Percentiles rank a stretch among this genome's conserved stretches.
These are phyloP conservation scores for Hemicordylus capensis DNA, from an alignment of 2,113 vertebrate species.

Conservation along the genomic window DNA sequence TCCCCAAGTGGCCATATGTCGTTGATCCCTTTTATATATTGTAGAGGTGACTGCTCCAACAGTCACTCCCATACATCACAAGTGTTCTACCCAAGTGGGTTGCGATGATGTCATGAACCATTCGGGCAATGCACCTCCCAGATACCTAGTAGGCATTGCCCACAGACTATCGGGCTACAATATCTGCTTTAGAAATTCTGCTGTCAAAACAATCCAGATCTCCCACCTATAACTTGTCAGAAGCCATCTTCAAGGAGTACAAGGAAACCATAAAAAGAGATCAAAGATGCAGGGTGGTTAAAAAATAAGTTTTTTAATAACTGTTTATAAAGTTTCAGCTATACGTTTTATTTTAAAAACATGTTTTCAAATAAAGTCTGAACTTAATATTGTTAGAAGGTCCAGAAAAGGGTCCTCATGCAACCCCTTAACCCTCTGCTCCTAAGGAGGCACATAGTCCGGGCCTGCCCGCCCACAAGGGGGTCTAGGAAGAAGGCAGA, in stretches of 20 bases:
- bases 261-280: neutral
- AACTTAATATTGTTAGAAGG: too few species aligned
- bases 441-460: too few species aligned
- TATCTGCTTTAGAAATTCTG: neutral
- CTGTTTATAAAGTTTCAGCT: too few species aligned
- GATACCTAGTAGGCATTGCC: too few species aligned
- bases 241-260: neutral
- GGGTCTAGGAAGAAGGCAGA: too few species aligned
- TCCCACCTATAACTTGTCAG: neutral
- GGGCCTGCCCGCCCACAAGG: too few species aligned
- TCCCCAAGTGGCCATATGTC: too few species aligned
- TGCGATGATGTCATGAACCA: neutral
- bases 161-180: neutral
- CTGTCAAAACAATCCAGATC: neutral
- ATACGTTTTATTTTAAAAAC: too few species aligned
- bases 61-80: neutral
- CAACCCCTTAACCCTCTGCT: too few species aligned
- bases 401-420: too few species aligned
- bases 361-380: too few species aligned
- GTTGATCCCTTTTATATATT: neutral
- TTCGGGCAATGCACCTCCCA: neutral
- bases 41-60: neutral
- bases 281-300: neutral
- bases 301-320: too few species aligned
- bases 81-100: neutral